Evolutionary conservation across 2,113 vertebrate genomes (phyloP).

Genomic region (Eubucco bourcierii): DNA sequence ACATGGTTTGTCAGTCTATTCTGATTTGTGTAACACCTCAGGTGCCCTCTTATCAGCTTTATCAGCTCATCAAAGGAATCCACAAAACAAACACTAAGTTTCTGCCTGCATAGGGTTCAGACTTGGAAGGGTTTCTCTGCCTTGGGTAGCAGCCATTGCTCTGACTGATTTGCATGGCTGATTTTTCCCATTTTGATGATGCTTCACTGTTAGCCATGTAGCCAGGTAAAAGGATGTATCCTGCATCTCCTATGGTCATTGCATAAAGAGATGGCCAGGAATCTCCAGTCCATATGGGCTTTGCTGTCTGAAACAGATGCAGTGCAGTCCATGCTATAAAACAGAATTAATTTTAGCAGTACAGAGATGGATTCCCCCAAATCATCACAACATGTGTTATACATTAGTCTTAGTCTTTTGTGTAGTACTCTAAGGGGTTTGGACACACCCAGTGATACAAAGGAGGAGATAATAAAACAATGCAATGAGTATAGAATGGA

Average conservation of each 20-base stretch:
- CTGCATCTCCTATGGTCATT: neutral
- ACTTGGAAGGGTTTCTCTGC: constrained; percentile 38
- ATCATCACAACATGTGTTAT: neutral
- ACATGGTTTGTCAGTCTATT: neutral
- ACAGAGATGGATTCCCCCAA: neutral
- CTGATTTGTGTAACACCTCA: constrained; percentile 44
- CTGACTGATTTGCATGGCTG: constrained; percentile 1
- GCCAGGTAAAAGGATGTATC: neutral
- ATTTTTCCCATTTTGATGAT: neutral
- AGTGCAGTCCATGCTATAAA: neutral
- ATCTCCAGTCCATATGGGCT: neutral
- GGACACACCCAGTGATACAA: neutral
- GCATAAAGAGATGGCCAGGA: neutral
- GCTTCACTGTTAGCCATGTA: neutral
- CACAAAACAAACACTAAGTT: constrained; percentile 44
- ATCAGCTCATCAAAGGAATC: constrained; percentile 35
- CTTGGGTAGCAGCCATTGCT: neutral
- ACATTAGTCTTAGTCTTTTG: neutral
- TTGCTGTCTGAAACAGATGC: neutral
- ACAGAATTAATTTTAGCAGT: neutral
- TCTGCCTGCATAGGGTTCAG: constrained; percentile 6
- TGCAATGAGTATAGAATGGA: neutral
- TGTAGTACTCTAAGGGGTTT: neutral
- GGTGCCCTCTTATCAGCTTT: constrained; percentile 39
- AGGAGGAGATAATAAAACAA: neutral